Evolutionary conservation across 2,113 vertebrate genomes (phyloP), one percentile per base, ranked within the genome.

Genomic region (Solea senegalensis): DNA sequence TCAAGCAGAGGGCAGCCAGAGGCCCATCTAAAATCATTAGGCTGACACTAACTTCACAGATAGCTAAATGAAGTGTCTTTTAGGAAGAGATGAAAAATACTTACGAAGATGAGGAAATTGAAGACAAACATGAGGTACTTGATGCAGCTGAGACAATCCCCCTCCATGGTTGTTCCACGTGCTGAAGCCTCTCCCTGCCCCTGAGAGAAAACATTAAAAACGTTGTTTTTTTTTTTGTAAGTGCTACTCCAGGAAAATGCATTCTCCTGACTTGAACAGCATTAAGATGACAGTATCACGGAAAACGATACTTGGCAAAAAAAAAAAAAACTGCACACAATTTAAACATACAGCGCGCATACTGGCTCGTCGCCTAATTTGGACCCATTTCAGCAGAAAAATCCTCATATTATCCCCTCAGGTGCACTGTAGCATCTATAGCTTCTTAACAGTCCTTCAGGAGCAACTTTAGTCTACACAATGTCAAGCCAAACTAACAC

Each of bases 121-220:
- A 98, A 97, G 90, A 97, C 94, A 80, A 98, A 97, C 97, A 98
- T 98, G 91, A 98, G 93, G 79, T 97, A 97, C 89, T 98, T 99
- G 93, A 98, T 94, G 90, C 97, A 97, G 93, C 95, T 97, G 86
- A 99, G 93, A 83, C 96, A 97, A 87, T 98, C 96, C 9, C 96
- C 96, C 87, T 98, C 96, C 96, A 98, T 98, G 92, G 82, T 90
- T 28, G 92, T 93, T 70, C 92, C 90, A 34, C 90, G 76, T 14
- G 91, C 87, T 84, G 80, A 86, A 92, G 87, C 84, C 84, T 93
- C 86, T 84, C 92, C 91, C 74, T 91, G 88, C 68, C 93, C 94
- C 96, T 98, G 75, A 15, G 86, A 80, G 45, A 81, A 71, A 16
- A 51, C 11, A 52, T 76, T 41, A 49, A 77, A 16, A 67, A 58